phyloP scores from a whole-genome alignment of 2,797 vertebrate genomes.

The Anguilla marmorata region DNA sequence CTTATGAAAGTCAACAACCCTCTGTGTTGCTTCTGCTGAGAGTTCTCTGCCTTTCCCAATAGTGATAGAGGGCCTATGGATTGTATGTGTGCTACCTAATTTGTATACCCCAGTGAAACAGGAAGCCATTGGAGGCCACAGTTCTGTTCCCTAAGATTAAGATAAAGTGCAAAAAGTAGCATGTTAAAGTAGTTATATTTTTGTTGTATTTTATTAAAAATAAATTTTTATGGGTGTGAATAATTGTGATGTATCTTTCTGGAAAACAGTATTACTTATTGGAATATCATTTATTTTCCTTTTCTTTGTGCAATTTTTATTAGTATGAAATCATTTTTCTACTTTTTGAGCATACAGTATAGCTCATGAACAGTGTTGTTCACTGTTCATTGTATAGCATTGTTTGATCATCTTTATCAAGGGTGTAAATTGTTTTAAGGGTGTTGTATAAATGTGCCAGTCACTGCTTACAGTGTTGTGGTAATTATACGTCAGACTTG shows the following conservation, averaged over 20 bases:
- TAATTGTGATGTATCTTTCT: background rate
- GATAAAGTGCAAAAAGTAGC: background rate
- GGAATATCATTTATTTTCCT: too few relatives aligned
- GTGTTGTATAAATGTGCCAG: background rate
- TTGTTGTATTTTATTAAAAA: background rate
- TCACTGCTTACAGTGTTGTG: background rate
- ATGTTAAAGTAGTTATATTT: background rate
- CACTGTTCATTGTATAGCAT: background rate
- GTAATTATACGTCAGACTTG: background rate
- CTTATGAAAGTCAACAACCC: background rate
- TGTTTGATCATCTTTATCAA: too few relatives aligned
- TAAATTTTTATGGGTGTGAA: background rate
- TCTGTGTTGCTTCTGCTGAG: background rate
- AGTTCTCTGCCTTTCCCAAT: background rate
- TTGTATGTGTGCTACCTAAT: background rate
- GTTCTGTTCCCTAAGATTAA: background rate
- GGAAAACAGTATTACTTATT: background rate
- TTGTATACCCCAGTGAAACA: background rate
- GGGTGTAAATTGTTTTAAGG: background rate
- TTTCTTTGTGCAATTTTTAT: background rate
- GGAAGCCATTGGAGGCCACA: background rate
- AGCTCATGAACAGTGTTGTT: background rate
- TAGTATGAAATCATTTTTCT: background rate
- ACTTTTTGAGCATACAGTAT: background rate
- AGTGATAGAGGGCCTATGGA: background rate